A percentile compares a stretch with the other conserved stretches of the same genome.
Evolutionary conservation across 2,888 invertebrate species (phyloP).

Genomic region (Steromphala cineraria): DNA sequence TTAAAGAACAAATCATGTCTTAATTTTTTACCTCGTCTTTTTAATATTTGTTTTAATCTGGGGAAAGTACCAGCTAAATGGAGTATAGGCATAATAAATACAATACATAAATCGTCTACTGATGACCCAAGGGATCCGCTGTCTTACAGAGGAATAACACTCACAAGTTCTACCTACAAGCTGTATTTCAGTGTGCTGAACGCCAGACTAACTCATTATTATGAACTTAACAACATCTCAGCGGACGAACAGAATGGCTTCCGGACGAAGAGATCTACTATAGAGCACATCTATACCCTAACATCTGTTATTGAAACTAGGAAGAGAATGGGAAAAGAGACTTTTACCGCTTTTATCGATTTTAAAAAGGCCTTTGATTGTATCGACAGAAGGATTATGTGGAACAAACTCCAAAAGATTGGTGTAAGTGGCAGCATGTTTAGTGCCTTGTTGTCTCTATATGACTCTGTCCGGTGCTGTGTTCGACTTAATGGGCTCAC

Average conservation of each 20-base stretch:
- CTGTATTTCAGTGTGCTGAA: not conserved
- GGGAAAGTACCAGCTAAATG: not conserved
- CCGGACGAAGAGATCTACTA: not conserved
- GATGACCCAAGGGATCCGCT: too few relatives aligned
- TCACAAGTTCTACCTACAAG: not conserved
- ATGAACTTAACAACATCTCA: not conserved
- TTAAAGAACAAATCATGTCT: not conserved
- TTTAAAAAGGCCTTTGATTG: too few relatives aligned
- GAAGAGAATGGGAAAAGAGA: not conserved
- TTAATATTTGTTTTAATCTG: not conserved
- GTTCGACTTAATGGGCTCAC: too few relatives aligned
- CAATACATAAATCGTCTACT: too few relatives aligned
- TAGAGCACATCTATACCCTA: not conserved
- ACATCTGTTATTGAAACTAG: not conserved
- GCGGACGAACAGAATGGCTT: slow-evolving; percentile 1
- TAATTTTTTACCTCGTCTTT: not conserved
- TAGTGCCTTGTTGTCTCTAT: not conserved
- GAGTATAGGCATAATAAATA: not conserved
- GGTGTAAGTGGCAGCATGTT: not conserved
- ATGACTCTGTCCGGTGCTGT: not conserved
- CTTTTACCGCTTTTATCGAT: not conserved
- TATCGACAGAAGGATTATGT: too few relatives aligned
- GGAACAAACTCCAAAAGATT: not conserved
- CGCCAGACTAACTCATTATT: not conserved
- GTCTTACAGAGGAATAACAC: too few relatives aligned